phyloP scores from a whole-genome alignment of 2,888 invertebrate species.

The Hecatera dysodea region DNA sequence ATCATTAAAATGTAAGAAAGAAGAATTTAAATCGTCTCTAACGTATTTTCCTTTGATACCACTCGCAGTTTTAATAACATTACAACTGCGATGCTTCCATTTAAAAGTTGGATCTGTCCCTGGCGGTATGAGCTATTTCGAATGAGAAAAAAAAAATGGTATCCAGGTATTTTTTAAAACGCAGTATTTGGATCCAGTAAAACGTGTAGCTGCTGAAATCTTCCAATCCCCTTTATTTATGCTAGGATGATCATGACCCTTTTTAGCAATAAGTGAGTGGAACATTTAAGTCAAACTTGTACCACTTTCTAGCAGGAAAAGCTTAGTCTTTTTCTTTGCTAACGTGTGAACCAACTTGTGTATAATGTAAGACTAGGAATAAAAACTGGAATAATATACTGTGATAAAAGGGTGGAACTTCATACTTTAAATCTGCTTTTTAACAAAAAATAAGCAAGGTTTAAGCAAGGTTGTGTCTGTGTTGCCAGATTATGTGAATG shows the following conservation, averaged over 20 bases:
- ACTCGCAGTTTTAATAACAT: not conserved
- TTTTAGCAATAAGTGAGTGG: slow-evolving; percentile 1
- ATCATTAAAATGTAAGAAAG: slow-evolving; percentile 21
- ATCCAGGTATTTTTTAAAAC: not conserved
- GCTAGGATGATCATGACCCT: not conserved
- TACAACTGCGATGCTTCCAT: not conserved
- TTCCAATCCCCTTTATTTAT: not conserved
- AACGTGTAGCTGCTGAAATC: not conserved
- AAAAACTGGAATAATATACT: slow-evolving; percentile 69
- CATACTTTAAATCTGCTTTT: slow-evolving; percentile 39
- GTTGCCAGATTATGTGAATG: slow-evolving; percentile 46
- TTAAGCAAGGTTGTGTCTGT: slow-evolving; percentile 40
- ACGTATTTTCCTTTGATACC: not conserved
- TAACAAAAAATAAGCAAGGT: slow-evolving; percentile 33
- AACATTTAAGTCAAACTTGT: not conserved
- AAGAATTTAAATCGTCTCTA: slow-evolving; percentile 6
- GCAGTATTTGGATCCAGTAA: not conserved
- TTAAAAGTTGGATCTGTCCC: not conserved
- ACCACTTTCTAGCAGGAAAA: not conserved
- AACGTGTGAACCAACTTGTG: slow-evolving; percentile 20
- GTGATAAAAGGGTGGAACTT: slow-evolving; percentile 76
- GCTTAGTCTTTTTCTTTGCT: not conserved
- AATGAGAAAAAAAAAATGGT: not conserved
- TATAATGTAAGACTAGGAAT: slow-evolving; percentile 21
- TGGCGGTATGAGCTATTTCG: not conserved